Percentiles rank a stretch among this genome's conserved stretches.
Evolutionary conservation across 2,888 invertebrate genomes (phyloP).

Genomic region (Pyrrhia umbra): DNA sequence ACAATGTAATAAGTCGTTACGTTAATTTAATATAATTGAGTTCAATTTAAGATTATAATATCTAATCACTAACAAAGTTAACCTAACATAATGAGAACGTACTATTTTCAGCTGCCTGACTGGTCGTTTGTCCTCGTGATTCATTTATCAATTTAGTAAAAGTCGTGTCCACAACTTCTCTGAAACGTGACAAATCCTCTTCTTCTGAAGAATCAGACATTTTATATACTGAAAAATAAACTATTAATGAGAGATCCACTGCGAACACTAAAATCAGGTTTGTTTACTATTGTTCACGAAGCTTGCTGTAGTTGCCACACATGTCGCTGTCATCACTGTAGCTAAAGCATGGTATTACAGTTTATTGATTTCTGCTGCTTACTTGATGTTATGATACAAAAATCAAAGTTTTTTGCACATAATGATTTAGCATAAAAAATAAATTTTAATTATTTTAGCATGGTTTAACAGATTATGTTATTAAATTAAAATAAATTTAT

Average conservation of each 20-base stretch:
- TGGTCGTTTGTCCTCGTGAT: constrained; percentile 59
- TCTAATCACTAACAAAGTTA: not conserved
- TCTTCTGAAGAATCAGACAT: constrained; percentile 88
- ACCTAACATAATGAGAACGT: constrained; percentile 8
- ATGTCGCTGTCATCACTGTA: not conserved
- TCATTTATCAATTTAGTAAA: constrained; percentile 81
- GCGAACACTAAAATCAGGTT: not conserved
- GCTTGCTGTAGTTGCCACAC: not conserved
- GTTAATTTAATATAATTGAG: no score
- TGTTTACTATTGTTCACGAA: constrained; percentile 53
- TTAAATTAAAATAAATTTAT: not conserved
- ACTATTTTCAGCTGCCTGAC: constrained; percentile 63
- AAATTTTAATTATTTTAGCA: not conserved
- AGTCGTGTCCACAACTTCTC: constrained; percentile 87
- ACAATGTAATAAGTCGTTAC: no score
- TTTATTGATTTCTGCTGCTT: not conserved
- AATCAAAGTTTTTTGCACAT: not conserved
- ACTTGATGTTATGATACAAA: not conserved
- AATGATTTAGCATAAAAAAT: not conserved
- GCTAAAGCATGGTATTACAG: no score
- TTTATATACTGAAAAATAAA: constrained; percentile 62
- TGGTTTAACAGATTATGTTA: not conserved
- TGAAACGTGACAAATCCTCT: constrained; percentile 84
- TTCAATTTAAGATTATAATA: no score
- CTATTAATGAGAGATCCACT: not conserved